Conservation (phyloP, 2,113 vertebrate species). For the Cervus canadensis region DNA sequence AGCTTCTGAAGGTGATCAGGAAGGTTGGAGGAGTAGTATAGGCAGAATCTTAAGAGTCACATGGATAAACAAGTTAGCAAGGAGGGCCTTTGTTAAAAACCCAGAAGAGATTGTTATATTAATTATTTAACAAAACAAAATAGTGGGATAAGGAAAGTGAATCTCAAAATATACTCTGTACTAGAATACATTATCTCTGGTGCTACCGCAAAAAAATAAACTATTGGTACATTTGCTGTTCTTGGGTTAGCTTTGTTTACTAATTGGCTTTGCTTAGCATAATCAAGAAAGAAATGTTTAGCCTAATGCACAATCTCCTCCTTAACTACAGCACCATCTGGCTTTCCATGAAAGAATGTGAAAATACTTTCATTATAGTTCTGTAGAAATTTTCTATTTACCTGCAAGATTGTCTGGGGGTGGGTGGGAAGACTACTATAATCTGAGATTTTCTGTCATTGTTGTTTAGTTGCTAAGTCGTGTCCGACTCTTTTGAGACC, state of each 20-base stretch:
- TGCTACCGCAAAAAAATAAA: not conserved
- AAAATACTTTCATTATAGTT: not conserved
- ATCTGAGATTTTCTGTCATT: not conserved
- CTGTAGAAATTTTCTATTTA: not conserved
- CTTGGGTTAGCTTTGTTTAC: not conserved
- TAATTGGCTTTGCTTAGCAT: not conserved
- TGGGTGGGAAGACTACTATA: too few relatives aligned
- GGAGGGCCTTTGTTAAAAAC: not conserved
- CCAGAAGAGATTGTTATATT: not conserved
- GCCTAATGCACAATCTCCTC: fast-evolving
- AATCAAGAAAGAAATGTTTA: not conserved
- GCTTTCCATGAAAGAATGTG: not conserved
- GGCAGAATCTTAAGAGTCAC: not conserved
- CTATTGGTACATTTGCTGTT: not conserved
- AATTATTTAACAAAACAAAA: not conserved
- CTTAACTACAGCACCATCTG: not conserved
- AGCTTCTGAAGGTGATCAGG: not conserved
- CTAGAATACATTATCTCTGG: not conserved
- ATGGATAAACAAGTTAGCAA: not conserved
- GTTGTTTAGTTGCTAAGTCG: not conserved
- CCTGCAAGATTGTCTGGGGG: not conserved
- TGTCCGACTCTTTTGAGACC: not conserved
- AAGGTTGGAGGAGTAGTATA: not conserved
- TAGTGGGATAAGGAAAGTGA: not conserved
- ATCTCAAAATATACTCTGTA: not conserved